Percentiles rank a stretch among this genome's conserved stretches.
phyloP scores from a whole-genome alignment of 2,797 vertebrate genomes.

The Lepilemur ruficaudatus region DNA sequence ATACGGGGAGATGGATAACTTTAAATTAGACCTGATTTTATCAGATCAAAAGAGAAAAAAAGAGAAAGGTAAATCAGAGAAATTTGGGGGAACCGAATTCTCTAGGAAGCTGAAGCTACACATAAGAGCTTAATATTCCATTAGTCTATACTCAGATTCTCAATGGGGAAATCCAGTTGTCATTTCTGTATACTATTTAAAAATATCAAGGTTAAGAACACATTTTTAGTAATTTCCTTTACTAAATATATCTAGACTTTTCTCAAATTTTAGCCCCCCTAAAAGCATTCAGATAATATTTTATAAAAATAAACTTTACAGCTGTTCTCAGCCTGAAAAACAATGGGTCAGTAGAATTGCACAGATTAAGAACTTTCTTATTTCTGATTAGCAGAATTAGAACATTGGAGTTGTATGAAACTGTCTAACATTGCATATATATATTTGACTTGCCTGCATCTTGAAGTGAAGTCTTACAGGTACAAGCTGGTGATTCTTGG shows the following conservation, averaged over 20 bases:
- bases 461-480: background rate
- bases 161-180: background rate
- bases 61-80: background rate
- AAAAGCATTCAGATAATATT: background rate
- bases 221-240: background rate
- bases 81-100: background rate
- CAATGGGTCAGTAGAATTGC: background rate
- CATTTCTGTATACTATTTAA: background rate
- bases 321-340: background rate
- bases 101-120: background rate
- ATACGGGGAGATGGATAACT: background rate
- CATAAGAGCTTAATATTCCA: background rate
- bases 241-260: background rate
- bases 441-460: constrained; percentile 47
- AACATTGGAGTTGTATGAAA: background rate
- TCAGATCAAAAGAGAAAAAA: background rate
- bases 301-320: background rate
- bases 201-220: background rate
- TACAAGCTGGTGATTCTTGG: background rate
- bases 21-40: background rate
- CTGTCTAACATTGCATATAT: no score
- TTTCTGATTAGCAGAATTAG: background rate
- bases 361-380: background rate
- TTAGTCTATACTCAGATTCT: background rate
- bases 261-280: background rate